Evolutionary conservation across 2,888 invertebrate species (phyloP).

Genomic region (Tromatobia lineatoria): DNA sequence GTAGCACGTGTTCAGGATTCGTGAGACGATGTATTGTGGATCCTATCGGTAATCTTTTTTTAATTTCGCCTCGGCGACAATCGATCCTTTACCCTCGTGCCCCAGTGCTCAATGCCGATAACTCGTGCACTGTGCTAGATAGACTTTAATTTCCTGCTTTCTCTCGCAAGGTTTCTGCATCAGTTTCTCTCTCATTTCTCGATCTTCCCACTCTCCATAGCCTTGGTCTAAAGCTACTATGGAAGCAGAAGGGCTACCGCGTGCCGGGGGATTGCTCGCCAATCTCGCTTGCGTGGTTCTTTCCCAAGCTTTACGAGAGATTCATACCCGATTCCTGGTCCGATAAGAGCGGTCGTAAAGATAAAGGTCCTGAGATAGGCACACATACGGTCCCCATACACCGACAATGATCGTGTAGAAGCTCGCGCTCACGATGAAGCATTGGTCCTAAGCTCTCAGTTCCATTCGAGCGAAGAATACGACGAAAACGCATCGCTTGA

Average conservation of each 20-base stretch:
- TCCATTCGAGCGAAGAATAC: conserved; percentile 32
- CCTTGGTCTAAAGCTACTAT: conserved; percentile 21
- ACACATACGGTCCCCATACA: conserved; percentile 41
- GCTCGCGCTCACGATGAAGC: conserved; percentile 22
- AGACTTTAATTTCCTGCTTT: conserved; percentile 16
- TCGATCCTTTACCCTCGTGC: conserved; percentile 30
- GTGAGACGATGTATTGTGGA: conserved; percentile 21
- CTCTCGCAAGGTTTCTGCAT: conserved; percentile 1
- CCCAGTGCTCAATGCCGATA: conserved; percentile 44
- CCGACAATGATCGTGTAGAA: not conserved
- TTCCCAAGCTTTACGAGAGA: conserved; percentile 75
- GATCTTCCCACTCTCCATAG: conserved; percentile 41
- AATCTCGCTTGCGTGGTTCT: conserved; percentile 68
- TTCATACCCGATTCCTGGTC: conserved; percentile 77
- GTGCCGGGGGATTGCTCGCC: conserved; percentile 52
- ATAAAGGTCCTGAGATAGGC: conserved; percentile 71
- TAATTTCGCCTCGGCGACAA: conserved; percentile 47
- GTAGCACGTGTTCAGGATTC: conserved; percentile 22
- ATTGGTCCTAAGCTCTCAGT: conserved; percentile 3
- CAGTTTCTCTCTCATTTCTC: conserved; percentile 29
- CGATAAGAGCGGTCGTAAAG: conserved; percentile 78
- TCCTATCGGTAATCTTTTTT: conserved; percentile 37
- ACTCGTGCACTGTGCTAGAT: conserved; percentile 22
- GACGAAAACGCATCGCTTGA: conserved; percentile 12
- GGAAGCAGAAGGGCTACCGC: not conserved